A percentile compares a stretch with the other conserved stretches of the same genome.
These are phyloP conservation scores for Drosophila merina DNA, from an alignment of 2,888 invertebrate genomes.

Conservation along the genomic window DNA sequence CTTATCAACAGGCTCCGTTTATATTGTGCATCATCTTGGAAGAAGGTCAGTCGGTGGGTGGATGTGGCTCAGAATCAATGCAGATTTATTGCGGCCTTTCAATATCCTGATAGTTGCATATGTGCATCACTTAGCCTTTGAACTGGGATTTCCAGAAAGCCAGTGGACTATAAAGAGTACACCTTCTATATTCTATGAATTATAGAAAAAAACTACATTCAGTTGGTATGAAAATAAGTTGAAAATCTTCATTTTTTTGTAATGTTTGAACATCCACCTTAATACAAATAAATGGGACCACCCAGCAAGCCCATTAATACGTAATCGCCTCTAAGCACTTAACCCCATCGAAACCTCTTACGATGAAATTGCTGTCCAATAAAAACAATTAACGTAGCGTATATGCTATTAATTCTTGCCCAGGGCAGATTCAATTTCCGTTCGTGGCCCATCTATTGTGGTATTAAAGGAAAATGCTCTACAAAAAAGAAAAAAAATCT, in stretches of 20 bases:
- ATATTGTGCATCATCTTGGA: constrained; percentile 5
- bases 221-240: too few relatives aligned
- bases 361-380: constrained; percentile 12
- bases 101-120: background rate
- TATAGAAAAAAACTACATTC: background rate
- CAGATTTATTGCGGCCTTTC: constrained; percentile 19
- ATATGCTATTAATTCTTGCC: constrained; percentile 34
- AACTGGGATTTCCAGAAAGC: background rate
- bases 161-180: background rate
- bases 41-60: constrained; percentile 19
- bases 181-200: background rate
- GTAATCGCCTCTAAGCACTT: constrained; percentile 8
- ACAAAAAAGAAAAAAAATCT: constrained; percentile 24
- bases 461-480: constrained; percentile 23
- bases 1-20: constrained; percentile 23
- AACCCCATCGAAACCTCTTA: constrained; percentile 7
- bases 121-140: background rate
- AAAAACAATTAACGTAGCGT: constrained; percentile 34
- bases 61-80: constrained; percentile 6
- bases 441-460: constrained; percentile 26
- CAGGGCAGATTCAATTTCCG: constrained; percentile 40
- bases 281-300: background rate
- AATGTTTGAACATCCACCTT: background rate
- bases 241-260: background rate
- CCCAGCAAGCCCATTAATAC: background rate